Evolutionary conservation across 2,888 invertebrate species (phyloP), one percentile per base, ranked within the genome.

Genomic region (Trichacis sp.): DNA sequence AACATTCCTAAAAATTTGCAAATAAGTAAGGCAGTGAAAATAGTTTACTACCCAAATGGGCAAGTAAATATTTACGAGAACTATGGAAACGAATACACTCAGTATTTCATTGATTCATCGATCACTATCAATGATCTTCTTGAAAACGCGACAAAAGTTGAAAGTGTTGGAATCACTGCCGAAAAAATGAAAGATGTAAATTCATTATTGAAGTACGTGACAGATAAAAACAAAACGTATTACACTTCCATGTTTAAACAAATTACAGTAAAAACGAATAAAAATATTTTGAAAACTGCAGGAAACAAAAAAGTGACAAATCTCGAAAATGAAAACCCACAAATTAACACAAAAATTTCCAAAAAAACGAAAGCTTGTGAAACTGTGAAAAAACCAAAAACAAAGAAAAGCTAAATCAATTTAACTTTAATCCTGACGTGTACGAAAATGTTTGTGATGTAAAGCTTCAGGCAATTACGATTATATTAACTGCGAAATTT

Each of bases 21-120:
- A 9, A 48, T 48, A 12, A 48, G 33, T 48, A 48, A 48, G 30
- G 48, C 48, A 15, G 48, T 30, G 1, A 48, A 30, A 30, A 48
- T 48, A 30, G 17, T 48, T 15, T 48, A 48, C 29, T 48, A 15
- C 14, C 30, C 48, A 24, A 46, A 46, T 24, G 24, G 46, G 8
- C 20, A 24, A n/a, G 8, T 46, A 6, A 11, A 46, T 12, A 14
- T 46, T 20, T 24, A 5, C n/a, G 33, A 33, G 9, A n/a, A 33
- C 9, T 33, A 33, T 33, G 33, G 33, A n/a, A n/a, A 33, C 33
- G 33, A n/a, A 33, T 33, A 33, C 33, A 33, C 33, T 11, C 33
- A n/a, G 33, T 33, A 11, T 33, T 33, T 11, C n/a, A 33, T 33
- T 33, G 33, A 33, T 33, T 33, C 33, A 33, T 11, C 33, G 33